Percentiles rank a stretch among this genome's conserved stretches.
phyloP scores from a whole-genome alignment of 1,140 invertebrate genomes.

The Anadara kagoshimensis region DNA sequence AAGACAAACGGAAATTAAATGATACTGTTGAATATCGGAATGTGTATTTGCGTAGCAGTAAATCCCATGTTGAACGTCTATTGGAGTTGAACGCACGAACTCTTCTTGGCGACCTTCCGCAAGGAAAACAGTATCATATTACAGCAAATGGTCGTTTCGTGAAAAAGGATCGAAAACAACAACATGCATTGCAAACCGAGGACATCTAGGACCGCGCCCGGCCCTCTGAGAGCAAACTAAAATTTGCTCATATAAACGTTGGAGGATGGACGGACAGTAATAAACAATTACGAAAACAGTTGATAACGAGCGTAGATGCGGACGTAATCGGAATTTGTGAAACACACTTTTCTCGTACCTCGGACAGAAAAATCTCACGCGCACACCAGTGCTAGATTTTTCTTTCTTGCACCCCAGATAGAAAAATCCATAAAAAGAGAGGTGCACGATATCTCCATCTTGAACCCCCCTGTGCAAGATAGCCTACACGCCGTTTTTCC shows the following conservation, averaged over 20 bases:
- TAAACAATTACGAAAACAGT: background rate
- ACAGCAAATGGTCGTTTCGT: background rate
- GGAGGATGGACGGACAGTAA: slow-evolving; percentile 22
- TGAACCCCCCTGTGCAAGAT: too few species aligned
- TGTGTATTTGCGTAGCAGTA: background rate
- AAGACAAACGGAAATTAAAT: background rate
- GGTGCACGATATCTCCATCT: too few species aligned
- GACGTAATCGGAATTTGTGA: slow-evolving; percentile 25
- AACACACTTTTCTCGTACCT: too few species aligned
- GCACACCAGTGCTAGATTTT: too few species aligned
- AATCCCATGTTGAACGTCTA: background rate
- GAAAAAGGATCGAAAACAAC: background rate
- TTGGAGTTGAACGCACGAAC: background rate
- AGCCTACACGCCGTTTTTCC: too few species aligned
- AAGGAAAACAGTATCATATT: background rate
- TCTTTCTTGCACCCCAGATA: too few species aligned
- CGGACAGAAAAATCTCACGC: too few species aligned
- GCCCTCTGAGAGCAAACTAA: too few species aligned
- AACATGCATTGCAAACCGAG: background rate
- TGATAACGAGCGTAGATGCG: background rate
- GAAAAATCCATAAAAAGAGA: too few species aligned
- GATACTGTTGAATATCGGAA: background rate
- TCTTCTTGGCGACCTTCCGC: too few species aligned
- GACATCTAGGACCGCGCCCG: background rate
- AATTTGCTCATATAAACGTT: slow-evolving; percentile 25